These are phyloP conservation scores for Xenopus petersii DNA, from an alignment of 2,797 vertebrate species.

Conservation along the genomic window DNA sequence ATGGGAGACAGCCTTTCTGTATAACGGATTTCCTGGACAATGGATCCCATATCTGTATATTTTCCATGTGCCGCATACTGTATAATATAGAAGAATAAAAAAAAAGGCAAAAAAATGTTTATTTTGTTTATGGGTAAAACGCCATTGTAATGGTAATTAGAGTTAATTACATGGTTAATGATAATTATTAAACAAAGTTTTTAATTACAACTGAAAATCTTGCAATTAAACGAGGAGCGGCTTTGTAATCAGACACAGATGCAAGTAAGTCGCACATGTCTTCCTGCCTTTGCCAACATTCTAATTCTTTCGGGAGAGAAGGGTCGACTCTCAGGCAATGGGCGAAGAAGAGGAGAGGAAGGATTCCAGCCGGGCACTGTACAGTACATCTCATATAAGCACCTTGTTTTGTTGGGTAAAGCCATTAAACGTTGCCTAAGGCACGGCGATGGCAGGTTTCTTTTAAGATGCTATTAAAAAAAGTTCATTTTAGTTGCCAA, in stretches of 20 bases:
- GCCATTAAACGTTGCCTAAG: constrained; percentile 35
- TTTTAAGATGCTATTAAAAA: constrained; percentile 58
- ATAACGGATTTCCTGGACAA: too few species aligned
- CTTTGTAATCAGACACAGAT: constrained; percentile 48
- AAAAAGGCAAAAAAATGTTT: constrained; percentile 17
- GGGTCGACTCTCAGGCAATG: constrained; percentile 27
- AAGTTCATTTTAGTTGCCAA: constrained; percentile 67
- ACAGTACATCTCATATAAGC: constrained; percentile 1
- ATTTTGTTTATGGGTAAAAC: constrained; percentile 41
- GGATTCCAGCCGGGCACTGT: constrained; percentile 11
- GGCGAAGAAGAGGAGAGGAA: constrained; percentile 16
- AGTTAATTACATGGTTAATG: constrained; percentile 46
- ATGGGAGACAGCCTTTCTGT: too few species aligned
- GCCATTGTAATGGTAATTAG: constrained; percentile 46
- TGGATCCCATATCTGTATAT: too few species aligned
- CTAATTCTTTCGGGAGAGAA: constrained; percentile 28
- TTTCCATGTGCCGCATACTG: too few species aligned
- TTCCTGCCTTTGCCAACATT: constrained; percentile 30
- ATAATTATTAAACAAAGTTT: constrained; percentile 50
- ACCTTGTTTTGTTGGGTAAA: constrained; percentile 20
- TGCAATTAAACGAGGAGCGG: constrained; percentile 45
- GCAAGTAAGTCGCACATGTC: constrained; percentile 46
- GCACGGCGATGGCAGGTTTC: constrained; percentile 36
- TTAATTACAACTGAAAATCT: constrained; percentile 49
- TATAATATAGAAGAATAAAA: too few species aligned